A percentile compares a stretch with the other conserved stretches of the same genome.
phyloP scores from a whole-genome alignment of 2,888 invertebrate species.

The Leucophora obtusa region DNA sequence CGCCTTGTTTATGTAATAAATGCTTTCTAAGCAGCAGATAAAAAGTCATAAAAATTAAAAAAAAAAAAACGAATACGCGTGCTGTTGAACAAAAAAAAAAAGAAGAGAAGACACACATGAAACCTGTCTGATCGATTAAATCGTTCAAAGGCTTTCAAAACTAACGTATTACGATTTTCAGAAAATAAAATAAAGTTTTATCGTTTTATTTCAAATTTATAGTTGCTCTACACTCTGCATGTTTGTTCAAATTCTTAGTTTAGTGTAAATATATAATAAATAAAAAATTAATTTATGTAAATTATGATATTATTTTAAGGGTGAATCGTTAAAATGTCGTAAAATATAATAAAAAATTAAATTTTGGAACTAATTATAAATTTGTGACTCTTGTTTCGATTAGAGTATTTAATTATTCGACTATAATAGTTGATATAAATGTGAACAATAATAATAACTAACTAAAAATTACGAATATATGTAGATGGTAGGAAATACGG shows the following conservation, averaged over 20 bases:
- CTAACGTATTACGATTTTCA: conserved; percentile 10
- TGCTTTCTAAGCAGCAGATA: conserved; percentile 1
- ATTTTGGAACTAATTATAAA: conserved; percentile 23
- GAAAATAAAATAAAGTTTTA: conserved; percentile 24
- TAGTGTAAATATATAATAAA: background rate
- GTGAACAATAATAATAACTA: background rate
- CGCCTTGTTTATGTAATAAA: conserved; percentile 24
- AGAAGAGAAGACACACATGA: conserved; percentile 20
- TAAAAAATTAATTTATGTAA: conserved; percentile 42
- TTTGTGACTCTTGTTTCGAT: conserved; percentile 6
- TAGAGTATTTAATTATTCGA: conserved; percentile 38
- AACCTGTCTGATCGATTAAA: conserved; percentile 42
- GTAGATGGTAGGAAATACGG: background rate
- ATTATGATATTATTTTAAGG: conserved; percentile 46
- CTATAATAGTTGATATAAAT: conserved; percentile 10
- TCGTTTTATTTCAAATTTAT: conserved; percentile 2
- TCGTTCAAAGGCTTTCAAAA: conserved; percentile 35
- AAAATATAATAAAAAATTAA: conserved; percentile 29
- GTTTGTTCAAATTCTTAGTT: conserved; percentile 22
- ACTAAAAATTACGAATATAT: no score
- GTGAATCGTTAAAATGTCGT: conserved; percentile 45
- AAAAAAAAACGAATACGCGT: conserved; percentile 41
- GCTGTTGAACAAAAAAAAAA: conserved; percentile 29
- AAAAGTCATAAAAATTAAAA: conserved; percentile 43
- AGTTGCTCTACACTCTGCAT: background rate